Conservation (phyloP, 2,888 invertebrate genomes). For the Odiellus spinosus region DNA sequence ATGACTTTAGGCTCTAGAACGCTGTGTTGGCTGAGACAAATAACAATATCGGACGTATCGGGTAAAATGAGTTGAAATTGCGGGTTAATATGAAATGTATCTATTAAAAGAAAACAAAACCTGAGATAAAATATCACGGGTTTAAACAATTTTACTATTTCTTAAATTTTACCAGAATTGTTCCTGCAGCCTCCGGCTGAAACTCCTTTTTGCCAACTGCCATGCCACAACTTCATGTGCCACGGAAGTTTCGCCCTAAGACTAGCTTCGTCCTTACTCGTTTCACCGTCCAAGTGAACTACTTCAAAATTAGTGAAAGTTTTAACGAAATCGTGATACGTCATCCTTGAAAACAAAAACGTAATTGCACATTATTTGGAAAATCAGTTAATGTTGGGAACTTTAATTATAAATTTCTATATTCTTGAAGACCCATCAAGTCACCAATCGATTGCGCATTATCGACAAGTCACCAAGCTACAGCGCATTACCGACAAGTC, state of each 20-base stretch:
- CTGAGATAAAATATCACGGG: not conserved
- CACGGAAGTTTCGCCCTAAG: constrained; percentile 61
- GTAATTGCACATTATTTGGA: too few relatives aligned
- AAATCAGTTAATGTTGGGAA: too few relatives aligned
- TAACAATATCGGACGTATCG: constrained; percentile 64
- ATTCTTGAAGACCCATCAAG: too few relatives aligned
- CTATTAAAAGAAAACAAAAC: constrained; percentile 29
- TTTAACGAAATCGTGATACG: constrained; percentile 62
- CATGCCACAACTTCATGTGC: constrained; percentile 74
- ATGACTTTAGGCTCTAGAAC: constrained; percentile 85
- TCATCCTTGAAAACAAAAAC: constrained; percentile 45
- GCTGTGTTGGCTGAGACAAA: constrained; percentile 74
- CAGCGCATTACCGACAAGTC: too few relatives aligned
- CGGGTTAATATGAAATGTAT: constrained; percentile 84
- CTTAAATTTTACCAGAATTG: constrained; percentile 43
- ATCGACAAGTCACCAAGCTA: too few relatives aligned
- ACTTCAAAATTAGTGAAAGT: constrained; percentile 67
- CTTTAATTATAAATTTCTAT: too few relatives aligned
- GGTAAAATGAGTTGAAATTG: constrained; percentile 58
- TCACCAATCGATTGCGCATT: too few relatives aligned
- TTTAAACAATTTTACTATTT: not conserved
- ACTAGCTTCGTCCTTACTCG: constrained; percentile 65
- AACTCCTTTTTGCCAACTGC: constrained; percentile 70
- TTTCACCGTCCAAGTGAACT: constrained; percentile 71
- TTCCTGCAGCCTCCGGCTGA: constrained; percentile 80